These are phyloP conservation scores for Stenichneumon culpator DNA, from an alignment of 2,888 invertebrate genomes.

Conservation along the genomic window DNA sequence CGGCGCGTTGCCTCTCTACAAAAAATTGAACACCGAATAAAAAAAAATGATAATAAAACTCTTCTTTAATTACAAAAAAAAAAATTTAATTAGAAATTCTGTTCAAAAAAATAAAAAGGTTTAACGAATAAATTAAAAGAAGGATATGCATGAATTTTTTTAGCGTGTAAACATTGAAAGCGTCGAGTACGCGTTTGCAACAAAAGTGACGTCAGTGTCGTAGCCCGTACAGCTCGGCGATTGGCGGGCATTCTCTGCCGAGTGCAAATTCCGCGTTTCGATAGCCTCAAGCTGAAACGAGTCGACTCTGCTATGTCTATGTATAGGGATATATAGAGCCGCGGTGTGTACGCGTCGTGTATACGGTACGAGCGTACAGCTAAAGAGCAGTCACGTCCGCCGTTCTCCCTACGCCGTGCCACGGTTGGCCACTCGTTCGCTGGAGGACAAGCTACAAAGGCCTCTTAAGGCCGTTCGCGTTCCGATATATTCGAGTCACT, in stretches of 20 bases:
- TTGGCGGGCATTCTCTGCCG: slow-evolving; percentile 40
- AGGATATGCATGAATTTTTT: background rate
- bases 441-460: slow-evolving; percentile 43
- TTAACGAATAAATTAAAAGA: background rate
- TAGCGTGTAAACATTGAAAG: background rate
- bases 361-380: slow-evolving; percentile 12
- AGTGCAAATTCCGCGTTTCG: slow-evolving; percentile 54
- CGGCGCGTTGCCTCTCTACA: no score
- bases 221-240: background rate
- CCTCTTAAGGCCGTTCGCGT: slow-evolving; percentile 58
- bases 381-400: slow-evolving; percentile 52
- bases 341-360: background rate
- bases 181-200: background rate
- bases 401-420: slow-evolving; percentile 42
- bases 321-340: slow-evolving; percentile 13
- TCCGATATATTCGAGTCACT: slow-evolving; percentile 37
- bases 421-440: slow-evolving; percentile 33
- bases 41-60: no score
- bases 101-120: background rate
- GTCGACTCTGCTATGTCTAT: slow-evolving; percentile 19
- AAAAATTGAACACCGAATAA: no score
- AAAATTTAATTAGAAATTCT: background rate
- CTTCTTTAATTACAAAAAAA: no score
- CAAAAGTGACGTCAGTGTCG: slow-evolving; percentile 17
- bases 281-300: slow-evolving; percentile 54